Evolutionary conservation across 2,888 invertebrate species (phyloP).

Genomic region (Xestoiulus laeticollis): DNA sequence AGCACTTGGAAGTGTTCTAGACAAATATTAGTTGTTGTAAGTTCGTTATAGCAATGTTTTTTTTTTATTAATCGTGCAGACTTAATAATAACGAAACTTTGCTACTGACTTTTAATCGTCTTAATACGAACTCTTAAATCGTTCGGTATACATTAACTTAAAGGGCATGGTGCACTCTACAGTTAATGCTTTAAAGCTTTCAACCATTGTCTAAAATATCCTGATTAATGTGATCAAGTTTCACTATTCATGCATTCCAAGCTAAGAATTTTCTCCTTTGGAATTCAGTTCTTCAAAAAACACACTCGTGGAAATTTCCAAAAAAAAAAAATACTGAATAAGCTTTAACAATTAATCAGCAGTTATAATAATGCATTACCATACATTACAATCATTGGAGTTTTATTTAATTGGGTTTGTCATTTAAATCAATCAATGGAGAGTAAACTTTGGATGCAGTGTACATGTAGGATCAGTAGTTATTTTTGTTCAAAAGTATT

Average conservation of each 20-base stretch:
- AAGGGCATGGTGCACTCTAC: too few species aligned
- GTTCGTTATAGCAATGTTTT: too few species aligned
- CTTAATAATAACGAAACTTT: too few species aligned
- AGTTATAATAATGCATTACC: not conserved
- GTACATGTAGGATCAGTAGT: not conserved
- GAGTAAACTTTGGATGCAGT: conserved; percentile 18
- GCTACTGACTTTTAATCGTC: too few species aligned
- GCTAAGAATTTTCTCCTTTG: not conserved
- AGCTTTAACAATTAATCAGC: not conserved
- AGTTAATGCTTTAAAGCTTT: not conserved
- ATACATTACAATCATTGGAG: too few species aligned
- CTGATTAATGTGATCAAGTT: not conserved
- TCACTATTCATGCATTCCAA: not conserved
- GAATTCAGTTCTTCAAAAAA: not conserved
- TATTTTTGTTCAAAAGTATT: not conserved
- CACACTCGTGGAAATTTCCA: not conserved
- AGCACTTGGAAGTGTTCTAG: too few species aligned
- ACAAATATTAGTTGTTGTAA: too few species aligned
- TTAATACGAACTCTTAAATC: too few species aligned
- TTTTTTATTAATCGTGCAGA: too few species aligned
- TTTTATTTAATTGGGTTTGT: not conserved
- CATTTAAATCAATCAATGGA: not conserved
- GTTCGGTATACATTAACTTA: too few species aligned
- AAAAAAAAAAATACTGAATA: not conserved
- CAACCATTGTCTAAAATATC: not conserved